Percentiles rank a stretch among this genome's conserved stretches.
phyloP scores from a whole-genome alignment of 2,797 vertebrate genomes.

The Coranthus polyacanthus region DNA sequence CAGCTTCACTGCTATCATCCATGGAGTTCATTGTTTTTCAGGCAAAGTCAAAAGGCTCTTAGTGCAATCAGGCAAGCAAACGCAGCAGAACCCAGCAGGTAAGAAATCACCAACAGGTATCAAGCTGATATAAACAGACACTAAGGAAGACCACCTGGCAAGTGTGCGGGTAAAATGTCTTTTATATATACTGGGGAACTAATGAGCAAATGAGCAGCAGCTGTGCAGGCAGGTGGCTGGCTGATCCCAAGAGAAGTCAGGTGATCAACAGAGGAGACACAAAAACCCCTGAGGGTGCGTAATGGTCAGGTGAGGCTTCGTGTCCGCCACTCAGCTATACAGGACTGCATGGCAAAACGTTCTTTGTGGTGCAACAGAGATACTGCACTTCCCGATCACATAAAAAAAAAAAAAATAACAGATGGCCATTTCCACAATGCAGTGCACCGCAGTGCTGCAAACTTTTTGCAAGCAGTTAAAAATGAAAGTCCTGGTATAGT shows the following conservation, averaged over 20 bases:
- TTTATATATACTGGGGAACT: conserved; percentile 26
- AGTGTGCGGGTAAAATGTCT: conserved; percentile 4
- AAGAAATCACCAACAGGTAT: conserved; percentile 44
- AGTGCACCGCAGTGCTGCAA: conserved; percentile 14
- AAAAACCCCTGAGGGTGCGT: conserved; percentile 11
- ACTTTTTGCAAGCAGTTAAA: conserved; percentile 2
- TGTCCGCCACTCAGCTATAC: conserved; percentile 16
- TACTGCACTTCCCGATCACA: conserved; percentile 15
- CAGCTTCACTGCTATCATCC: too few species aligned
- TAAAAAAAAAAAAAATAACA: conserved; percentile 32
- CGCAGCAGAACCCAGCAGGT: conserved; percentile 36
- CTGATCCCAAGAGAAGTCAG: conserved; percentile 32
- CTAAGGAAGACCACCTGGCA: conserved; percentile 30
- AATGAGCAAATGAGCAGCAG: conserved; percentile 65
- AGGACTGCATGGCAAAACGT: not conserved
- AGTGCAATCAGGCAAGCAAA: conserved; percentile 15
- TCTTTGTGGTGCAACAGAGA: conserved; percentile 12
- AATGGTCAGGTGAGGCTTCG: conserved; percentile 45
- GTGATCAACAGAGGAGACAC: conserved; percentile 31
- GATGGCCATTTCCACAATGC: conserved; percentile 20
- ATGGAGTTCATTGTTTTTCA: too few species aligned
- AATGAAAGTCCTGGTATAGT: not conserved
- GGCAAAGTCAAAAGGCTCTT: too few species aligned
- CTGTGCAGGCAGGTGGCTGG: conserved; percentile 56
- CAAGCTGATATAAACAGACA: conserved; percentile 15